These are phyloP conservation scores for Rhodeus uyekii DNA, from an alignment of 2,797 vertebrate genomes.

Conservation along the genomic window DNA sequence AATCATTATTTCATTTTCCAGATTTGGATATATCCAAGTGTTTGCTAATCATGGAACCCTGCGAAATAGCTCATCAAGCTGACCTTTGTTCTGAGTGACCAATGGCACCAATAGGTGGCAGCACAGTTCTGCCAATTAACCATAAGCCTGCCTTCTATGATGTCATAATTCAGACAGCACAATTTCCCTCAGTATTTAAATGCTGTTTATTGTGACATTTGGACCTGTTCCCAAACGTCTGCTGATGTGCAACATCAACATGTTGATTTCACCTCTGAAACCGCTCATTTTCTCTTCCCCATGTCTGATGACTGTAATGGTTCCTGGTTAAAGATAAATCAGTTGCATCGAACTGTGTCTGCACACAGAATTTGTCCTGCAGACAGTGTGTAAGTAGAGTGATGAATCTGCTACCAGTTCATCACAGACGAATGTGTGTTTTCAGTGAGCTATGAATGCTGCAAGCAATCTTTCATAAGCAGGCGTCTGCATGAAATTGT, in stretches of 20 bases:
- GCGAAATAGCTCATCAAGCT: too few relatives aligned
- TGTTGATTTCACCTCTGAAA: neutral
- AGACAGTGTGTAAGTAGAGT: slow-evolving; percentile 1
- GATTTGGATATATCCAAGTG: neutral
- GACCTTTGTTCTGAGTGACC: neutral
- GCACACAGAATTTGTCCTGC: neutral
- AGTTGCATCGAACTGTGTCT: neutral
- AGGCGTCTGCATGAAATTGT: slow-evolving; percentile 23
- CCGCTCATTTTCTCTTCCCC: neutral
- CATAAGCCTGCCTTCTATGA: neutral
- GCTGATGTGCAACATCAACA: slow-evolving; percentile 18
- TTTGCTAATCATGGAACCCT: neutral
- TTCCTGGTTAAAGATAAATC: slow-evolving; percentile 15
- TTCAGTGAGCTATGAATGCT: slow-evolving; percentile 5
- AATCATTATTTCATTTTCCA: neutral
- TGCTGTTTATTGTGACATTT: neutral
- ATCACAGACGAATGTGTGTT: neutral
- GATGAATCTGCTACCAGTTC: neutral
- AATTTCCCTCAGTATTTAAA: neutral
- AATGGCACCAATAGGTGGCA: slow-evolving; percentile 5
- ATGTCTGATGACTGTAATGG: slow-evolving; percentile 14
- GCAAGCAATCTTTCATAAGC: slow-evolving; percentile 3
- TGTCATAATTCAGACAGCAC: neutral
- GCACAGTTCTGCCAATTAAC: neutral
- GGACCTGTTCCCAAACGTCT: neutral